Evolutionary conservation across 2,113 vertebrate genomes (phyloP).

Genomic region (Chloropsis cyanopogon): DNA sequence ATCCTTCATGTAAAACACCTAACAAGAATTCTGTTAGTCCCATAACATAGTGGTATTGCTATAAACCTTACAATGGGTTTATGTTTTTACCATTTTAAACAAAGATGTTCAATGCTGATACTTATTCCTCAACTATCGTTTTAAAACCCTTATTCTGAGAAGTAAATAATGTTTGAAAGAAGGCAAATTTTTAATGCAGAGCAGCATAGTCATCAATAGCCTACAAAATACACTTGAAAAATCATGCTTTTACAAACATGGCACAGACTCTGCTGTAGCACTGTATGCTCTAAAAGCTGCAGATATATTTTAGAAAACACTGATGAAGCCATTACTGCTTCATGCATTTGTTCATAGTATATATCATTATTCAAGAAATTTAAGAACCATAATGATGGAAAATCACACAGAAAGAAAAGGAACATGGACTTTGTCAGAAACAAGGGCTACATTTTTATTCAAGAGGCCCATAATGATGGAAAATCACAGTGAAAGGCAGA

Average conservation of each 20-base stretch:
- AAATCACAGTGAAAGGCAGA: conserved; percentile 80
- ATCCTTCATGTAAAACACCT: neutral
- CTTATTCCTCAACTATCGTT: neutral
- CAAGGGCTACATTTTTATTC: conserved; percentile 84
- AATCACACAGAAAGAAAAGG: conserved; percentile 82
- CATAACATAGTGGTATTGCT: neutral
- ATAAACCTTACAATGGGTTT: neutral
- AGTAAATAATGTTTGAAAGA: conserved; percentile 34
- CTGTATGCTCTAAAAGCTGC: conserved; percentile 50
- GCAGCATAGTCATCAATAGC: conserved; percentile 3
- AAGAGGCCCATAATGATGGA: conserved; percentile 81
- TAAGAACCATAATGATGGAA: conserved; percentile 81
- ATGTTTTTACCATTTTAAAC: neutral
- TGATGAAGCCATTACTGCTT: conserved; percentile 77
- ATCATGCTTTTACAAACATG: conserved; percentile 65
- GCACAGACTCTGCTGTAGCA: conserved; percentile 31
- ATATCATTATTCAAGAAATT: conserved; percentile 84
- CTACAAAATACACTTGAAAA: conserved; percentile 58
- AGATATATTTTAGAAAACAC: conserved; percentile 74
- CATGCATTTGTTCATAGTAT: conserved; percentile 78
- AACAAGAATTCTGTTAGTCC: neutral
- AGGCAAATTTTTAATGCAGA: conserved; percentile 60
- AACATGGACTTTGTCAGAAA: conserved; percentile 78
- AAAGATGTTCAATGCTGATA: neutral
- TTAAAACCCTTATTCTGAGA: conserved; percentile 23